Evolutionary conservation across 2,797 vertebrate genomes (phyloP), one percentile per base, ranked within the genome.

Genomic region (Pangasius larnaudii): DNA sequence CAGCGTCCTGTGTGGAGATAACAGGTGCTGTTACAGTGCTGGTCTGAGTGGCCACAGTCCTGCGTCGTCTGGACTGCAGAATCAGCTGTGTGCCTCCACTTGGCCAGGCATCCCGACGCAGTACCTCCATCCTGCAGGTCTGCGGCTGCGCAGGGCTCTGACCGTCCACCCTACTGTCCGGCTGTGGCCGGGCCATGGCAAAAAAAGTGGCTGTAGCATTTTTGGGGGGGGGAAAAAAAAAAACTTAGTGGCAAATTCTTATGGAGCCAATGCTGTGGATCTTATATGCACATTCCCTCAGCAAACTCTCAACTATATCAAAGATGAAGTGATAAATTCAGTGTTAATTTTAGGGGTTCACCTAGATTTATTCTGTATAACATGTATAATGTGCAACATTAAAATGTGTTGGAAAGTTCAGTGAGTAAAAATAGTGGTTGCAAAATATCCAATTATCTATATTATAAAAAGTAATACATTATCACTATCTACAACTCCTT

Each of bases 161-260:
- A 92, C 92, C 69, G 51, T 88, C 91, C 59, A 88, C 94, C 0
- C 90, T 90, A 2, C 75, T 93, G 91, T 95, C 93, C 61, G 93
- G 95, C 92, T 95, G 95, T 84, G 95, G 94, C 22, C 94, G 94
- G 90, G 96, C 96, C 96, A 96, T 96, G 87, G 91, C 93, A 90
- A 89, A 71, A 71, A 87, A 78, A 87, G 84, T 63, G 2, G 65
- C 95, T 95, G 51, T 51, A 79, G 33, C 24, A 46, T 88, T 46
- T 46, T 14, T 24, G 36, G 33, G 42, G 42, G 36, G 33, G 42
- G 42, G 5, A 7, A 5, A 42, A 11, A 56, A 63, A 67, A 69
- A 53, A 5, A 3, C 6, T 42, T n/a, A 63, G 5, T 9, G 3
- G 24, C 3, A 0, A 63, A 81, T 33, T 61, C 11, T 33, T n/a